Base-by-base conservation (phyloP, 2,113 vertebrate genomes). In the Dasypus novemcinctus region DNA sequence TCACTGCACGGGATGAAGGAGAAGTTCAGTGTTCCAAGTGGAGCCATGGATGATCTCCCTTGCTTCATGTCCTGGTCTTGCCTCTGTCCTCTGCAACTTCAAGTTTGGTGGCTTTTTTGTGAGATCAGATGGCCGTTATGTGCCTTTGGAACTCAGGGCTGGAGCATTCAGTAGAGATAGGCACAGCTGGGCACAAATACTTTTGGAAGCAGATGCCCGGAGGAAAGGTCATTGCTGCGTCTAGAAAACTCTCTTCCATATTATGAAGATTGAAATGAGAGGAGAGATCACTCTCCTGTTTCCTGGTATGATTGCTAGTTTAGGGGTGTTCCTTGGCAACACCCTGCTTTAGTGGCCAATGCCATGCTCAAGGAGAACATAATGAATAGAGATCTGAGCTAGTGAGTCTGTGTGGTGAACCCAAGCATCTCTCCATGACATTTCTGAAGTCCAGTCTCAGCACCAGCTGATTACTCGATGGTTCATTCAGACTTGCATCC, bases 171-270 rank as follows among this genome's bases (percentile, higher is more conserved):
- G 20, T 18, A 21, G 46, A 52, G 2, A 2, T 14, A 41, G 12
- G 2, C 6, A 46, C 2, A 11, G 11, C 0, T 17, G 75, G 38
- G 43, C 4, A 31, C 21, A 46, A 21, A 13, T 2, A 27, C 14
- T 69, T 90, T 18, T 81, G 36, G 4, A 41, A 69, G 57, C 41
- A 21, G 6, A 27, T 20, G 13, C 29, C 9, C n/a, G 49, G 31
- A 4, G 20, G 31, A 11, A 52, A 78, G 46, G 29, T n/a, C 9
- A n/a, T 23, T 46, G 31, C 33, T 78, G 46, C n/a, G 5, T 31
- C 18, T 78, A n/a, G 10, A 78, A 33, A 43, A 78, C 12, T 23
- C 7, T 33, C 31, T 23, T 23, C 74, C 27, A 11, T 49, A 49
- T 8, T 49, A 49, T 33, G 17, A 15, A 49, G 29, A n/a, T n/a